phyloP scores from a whole-genome alignment of 2,113 vertebrate species.

The Gasterosteus nipponicus region DNA sequence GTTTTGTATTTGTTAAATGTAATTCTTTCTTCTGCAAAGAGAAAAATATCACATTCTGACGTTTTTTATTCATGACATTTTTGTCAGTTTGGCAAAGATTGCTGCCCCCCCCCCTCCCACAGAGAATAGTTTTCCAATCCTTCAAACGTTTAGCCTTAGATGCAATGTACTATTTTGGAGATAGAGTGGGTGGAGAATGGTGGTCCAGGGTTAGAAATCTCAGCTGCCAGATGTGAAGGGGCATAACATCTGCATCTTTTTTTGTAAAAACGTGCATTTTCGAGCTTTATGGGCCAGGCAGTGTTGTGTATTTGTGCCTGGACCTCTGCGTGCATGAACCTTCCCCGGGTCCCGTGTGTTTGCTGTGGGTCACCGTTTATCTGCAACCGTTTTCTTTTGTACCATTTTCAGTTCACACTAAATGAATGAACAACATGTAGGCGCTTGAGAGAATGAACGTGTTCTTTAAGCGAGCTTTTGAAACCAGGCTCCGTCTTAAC shows the following conservation, averaged over 20 bases:
- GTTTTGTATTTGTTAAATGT: neutral
- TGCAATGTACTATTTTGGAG: conserved; percentile 7
- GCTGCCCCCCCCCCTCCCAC: neutral
- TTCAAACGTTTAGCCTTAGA: conserved; percentile 27
- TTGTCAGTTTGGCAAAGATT: conserved; percentile 16
- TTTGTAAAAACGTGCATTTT: neutral
- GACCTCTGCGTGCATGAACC: neutral
- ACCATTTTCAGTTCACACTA: neutral
- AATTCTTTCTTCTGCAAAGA: neutral
- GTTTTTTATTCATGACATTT: conserved; percentile 2
- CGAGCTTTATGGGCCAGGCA: neutral
- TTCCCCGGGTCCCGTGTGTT: neutral
- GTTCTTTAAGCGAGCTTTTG: neutral
- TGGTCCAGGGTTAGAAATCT: conserved; percentile 17
- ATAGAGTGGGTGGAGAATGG: conserved; percentile 23
- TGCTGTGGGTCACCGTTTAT: neutral
- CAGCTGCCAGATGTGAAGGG: conserved; percentile 3
- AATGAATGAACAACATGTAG: neutral
- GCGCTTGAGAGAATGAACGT: no score
- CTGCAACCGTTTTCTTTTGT: neutral
- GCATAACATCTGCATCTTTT: neutral
- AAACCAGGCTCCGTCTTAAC: neutral
- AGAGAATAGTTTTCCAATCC: conserved; percentile 14
- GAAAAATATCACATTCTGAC: conserved; percentile 3
- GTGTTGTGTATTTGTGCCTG: neutral